Base-by-base conservation (phyloP, 2,888 invertebrate species). In the Keiferia lycopersicella region DNA sequence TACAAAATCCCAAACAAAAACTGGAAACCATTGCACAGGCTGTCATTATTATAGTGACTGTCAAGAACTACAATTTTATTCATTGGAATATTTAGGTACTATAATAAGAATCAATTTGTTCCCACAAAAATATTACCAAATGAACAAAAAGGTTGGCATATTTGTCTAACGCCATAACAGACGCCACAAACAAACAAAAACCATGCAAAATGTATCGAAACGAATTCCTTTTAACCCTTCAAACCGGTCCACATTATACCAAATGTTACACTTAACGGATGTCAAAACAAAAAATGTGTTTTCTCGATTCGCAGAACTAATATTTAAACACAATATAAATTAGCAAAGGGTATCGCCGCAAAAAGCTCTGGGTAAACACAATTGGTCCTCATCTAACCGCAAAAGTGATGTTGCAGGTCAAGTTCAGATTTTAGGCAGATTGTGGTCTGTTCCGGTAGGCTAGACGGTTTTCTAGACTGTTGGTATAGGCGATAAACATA, bases 301-400 rank as follows among this genome's bases (percentile, higher is more conserved):
- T 63, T 48, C 63, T 11, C 56, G 61, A 67, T 70, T 69, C 67
- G 68, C 67, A 71, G 69, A 66, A 68, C 68, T 61, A 68, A 71
- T 45, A 45, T 34, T 34, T 16, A 45, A 16, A 45, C 45, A 45
- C 45, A 45, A 45, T 69, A 69, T 65, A 68, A 68, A 71, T 71
- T 71, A 68, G 71, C 66, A 22, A 61, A 66, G 68, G 66, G 57
- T 65, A 68, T 66, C 65, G 63, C 67, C 66, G 64, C 69, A 71
- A 68, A 69, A 67, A 69, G 66, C 22, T 63, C 65, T 30, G 66
- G 57, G 39, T 61, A 66, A 68, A 71, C 66, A 70, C 69, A 71
- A 70, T n/a, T 71, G 67, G 61, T 39, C 66, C 67, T 65, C 57
- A 53, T 45, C 50, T 30, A 18, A 59, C 64, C 64, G 59, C 63